Conservation (phyloP, 2,113 vertebrate species). For the Pteronura brasiliensis region DNA sequence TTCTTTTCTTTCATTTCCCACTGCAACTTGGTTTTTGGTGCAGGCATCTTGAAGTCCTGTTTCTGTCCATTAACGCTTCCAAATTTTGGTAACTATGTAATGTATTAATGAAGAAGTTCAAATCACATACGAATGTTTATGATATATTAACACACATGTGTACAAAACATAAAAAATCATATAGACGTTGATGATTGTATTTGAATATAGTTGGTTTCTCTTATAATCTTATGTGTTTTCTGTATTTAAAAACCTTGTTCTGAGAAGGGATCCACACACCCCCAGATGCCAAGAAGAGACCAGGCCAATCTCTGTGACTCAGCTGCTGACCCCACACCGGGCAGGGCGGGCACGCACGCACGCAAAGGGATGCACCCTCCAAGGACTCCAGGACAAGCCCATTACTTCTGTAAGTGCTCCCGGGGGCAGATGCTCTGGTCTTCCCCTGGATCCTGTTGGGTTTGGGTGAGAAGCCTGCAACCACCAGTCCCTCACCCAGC, state of each 20-base stretch:
- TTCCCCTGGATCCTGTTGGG: neutral
- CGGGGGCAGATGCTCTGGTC: neutral
- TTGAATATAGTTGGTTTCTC: neutral
- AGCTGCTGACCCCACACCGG: neutral
- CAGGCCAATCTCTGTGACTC: neutral
- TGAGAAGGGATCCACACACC: neutral
- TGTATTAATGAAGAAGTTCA: neutral
- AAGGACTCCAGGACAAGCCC: neutral
- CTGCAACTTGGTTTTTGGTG: neutral
- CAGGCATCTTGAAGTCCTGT: neutral
- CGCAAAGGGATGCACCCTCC: accelerated
- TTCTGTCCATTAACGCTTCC: neutral
- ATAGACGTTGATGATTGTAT: neutral
- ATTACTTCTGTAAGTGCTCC: neutral
- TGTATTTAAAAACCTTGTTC: neutral
- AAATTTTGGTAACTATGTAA: neutral
- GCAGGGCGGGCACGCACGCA: neutral
- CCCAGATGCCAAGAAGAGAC: neutral
- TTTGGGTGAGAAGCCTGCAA: neutral
- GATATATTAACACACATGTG: neutral
- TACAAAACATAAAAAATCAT: neutral
- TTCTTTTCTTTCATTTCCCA: neutral
- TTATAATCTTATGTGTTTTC: neutral
- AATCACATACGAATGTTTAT: neutral
- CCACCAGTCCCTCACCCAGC: neutral